Conservation (phyloP, 2,888 invertebrate species). For the Actias luna region DNA sequence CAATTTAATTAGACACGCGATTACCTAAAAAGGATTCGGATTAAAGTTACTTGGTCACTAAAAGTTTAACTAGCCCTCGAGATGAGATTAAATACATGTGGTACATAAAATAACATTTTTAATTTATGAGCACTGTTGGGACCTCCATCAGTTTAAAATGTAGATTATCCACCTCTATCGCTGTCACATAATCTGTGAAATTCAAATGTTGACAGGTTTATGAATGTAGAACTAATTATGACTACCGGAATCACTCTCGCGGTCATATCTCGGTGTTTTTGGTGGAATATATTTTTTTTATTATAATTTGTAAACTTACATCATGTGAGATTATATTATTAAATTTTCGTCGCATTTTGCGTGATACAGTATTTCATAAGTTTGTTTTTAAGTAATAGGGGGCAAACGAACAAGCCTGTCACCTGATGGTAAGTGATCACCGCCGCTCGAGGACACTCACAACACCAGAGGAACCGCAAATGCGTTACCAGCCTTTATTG, state of each 20-base stretch:
- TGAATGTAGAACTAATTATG: too few relatives aligned
- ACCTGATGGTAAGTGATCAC: too few relatives aligned
- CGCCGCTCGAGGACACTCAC: too few relatives aligned
- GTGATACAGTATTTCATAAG: too few relatives aligned
- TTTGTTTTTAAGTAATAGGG: too few relatives aligned
- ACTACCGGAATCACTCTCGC: background rate
- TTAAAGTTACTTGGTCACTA: background rate
- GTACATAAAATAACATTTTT: background rate
- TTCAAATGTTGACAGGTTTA: background rate
- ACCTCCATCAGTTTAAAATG: background rate
- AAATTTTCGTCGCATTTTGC: too few relatives aligned
- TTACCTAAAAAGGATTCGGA: background rate
- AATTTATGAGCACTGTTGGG: background rate
- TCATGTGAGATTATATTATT: too few relatives aligned
- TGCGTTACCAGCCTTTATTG: too few relatives aligned
- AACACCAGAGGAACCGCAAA: too few relatives aligned
- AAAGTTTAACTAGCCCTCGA: background rate
- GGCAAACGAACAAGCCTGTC: too few relatives aligned
- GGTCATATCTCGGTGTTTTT: background rate
- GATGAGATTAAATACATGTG: background rate
- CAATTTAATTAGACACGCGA: constrained; percentile 3
- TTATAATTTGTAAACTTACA: too few relatives aligned
- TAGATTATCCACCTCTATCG: background rate
- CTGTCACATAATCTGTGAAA: background rate
- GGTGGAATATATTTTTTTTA: too few relatives aligned